phyloP scores from a whole-genome alignment of 2,797 vertebrate species.

The Myotis pilosus region DNA sequence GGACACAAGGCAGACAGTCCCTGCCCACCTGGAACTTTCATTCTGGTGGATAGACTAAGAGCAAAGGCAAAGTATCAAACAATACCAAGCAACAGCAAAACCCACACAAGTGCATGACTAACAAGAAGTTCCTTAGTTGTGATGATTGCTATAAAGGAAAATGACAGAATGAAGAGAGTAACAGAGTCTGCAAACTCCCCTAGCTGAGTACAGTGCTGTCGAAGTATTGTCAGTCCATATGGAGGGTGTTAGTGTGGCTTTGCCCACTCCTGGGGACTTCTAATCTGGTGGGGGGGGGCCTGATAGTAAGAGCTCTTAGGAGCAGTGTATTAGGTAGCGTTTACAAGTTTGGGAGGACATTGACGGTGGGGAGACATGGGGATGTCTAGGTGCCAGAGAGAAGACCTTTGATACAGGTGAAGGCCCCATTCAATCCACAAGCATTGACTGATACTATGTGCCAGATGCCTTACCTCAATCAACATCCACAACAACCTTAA shows the following conservation, averaged over 20 bases:
- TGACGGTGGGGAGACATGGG: background rate
- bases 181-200: background rate
- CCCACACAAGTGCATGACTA: background rate
- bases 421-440: background rate
- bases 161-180: background rate
- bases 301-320: background rate
- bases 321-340: background rate
- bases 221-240: background rate
- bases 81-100: slow-evolving; percentile 12
- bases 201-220: background rate
- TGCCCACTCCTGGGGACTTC: background rate
- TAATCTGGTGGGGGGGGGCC: background rate
- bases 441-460: background rate
- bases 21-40: background rate
- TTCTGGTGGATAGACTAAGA: background rate
- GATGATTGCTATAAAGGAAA: background rate
- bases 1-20: background rate
- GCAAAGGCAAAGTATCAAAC: background rate
- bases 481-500: background rate
- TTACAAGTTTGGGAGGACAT: background rate
- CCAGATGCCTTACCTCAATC: background rate
- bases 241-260: background rate
- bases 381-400: background rate
- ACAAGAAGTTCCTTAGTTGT: background rate
- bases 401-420: background rate